Percentiles rank a stretch among this genome's conserved stretches.
phyloP scores from a whole-genome alignment of 1,140 invertebrate genomes.

The Halyomorpha halys region DNA sequence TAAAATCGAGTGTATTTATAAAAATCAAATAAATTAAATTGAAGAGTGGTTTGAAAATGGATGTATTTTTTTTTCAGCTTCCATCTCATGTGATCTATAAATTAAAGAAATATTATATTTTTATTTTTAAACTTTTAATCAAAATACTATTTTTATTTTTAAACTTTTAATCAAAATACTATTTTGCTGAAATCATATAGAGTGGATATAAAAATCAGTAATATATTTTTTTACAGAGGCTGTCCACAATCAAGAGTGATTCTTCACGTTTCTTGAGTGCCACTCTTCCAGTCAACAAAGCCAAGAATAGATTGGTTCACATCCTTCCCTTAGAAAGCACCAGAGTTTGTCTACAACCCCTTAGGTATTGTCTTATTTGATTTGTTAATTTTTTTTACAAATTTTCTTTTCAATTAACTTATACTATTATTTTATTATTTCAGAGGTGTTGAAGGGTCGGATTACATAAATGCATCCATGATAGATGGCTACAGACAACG shows the following conservation, averaged over 20 bases:
- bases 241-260: conserved; percentile 89
- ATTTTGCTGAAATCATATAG: no score
- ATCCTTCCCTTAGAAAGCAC: conserved; percentile 95
- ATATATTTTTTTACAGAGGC: conserved; percentile 47
- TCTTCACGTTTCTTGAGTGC: conserved; percentile 90
- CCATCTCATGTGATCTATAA: no score
- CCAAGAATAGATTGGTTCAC: conserved; percentile 90
- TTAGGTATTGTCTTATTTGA: conserved; percentile 35
- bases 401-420: no score
- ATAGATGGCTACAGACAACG: conserved; percentile 74
- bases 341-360: conserved; percentile 83
- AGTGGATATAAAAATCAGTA: background rate
- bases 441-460: conserved; percentile 84
- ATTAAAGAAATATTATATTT: no score
- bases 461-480: conserved; percentile 98
- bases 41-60: no score
- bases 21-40: no score
- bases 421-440: background rate
- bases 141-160: no score
- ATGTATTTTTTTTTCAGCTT: no score
- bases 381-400: background rate
- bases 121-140: no score
- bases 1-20: no score
- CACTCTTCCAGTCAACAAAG: conserved; percentile 92
- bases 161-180: no score